phyloP scores from a whole-genome alignment of 2,113 vertebrate species.

The Urocynchramus pylzowi region DNA sequence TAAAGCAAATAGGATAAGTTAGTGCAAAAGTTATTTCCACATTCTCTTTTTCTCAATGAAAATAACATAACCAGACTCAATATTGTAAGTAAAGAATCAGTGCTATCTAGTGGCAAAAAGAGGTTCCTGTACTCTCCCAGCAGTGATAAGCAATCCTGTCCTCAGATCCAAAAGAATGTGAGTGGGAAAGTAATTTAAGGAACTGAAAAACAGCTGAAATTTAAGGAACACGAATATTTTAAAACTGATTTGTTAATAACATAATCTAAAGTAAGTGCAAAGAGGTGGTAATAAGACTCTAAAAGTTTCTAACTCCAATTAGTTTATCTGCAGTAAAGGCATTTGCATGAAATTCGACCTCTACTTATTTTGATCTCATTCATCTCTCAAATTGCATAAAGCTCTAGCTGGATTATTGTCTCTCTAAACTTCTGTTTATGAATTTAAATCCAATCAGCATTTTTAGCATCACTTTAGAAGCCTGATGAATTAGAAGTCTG shows the following conservation, averaged over 20 bases:
- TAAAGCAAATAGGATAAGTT: not conserved
- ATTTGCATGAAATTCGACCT: not conserved
- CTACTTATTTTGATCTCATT: not conserved
- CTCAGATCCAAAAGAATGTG: not conserved
- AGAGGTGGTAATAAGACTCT: not conserved
- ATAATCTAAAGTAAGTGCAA: not conserved
- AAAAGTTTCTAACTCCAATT: not conserved
- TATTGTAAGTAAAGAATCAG: slow-evolving; percentile 44
- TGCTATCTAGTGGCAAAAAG: slow-evolving; percentile 71
- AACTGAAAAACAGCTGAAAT: not conserved
- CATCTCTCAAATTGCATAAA: not conserved
- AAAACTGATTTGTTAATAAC: not conserved
- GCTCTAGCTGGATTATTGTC: not conserved
- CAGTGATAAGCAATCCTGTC: not conserved
- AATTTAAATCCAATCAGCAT: slow-evolving; percentile 15
- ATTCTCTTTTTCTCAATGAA: not conserved
- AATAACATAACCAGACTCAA: not conserved
- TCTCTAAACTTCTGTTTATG: not conserved
- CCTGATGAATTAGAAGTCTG: not conserved
- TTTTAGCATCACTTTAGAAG: not conserved
- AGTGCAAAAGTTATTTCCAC: not conserved
- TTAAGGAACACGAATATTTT: not conserved
- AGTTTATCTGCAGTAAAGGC: not conserved
- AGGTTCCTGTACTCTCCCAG: not conserved
- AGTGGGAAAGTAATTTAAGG: not conserved